These are phyloP conservation scores for Chromoteleia sp. DNA, from an alignment of 2,888 invertebrate species.

Conservation along the genomic window DNA sequence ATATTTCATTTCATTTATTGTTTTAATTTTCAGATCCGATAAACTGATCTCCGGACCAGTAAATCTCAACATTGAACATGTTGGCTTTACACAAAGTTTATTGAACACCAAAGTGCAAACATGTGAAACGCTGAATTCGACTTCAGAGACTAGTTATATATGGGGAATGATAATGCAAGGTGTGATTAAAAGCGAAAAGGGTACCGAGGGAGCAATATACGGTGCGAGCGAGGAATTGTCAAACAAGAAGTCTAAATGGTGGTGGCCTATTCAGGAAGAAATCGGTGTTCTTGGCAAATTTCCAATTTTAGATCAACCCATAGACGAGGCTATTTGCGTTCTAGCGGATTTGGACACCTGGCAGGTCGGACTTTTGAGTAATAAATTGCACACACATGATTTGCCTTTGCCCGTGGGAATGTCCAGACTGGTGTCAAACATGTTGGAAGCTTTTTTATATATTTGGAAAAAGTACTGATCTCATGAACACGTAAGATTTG, in stretches of 20 bases:
- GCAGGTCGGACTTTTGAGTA: conserved; percentile 86
- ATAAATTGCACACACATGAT: conserved; percentile 76
- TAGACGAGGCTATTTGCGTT: conserved; percentile 92
- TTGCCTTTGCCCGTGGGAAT: conserved; percentile 88
- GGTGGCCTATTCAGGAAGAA: conserved; percentile 80
- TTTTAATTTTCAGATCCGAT: conserved; percentile 75
- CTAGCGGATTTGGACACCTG: conserved; percentile 93
- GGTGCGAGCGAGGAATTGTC: conserved; percentile 22
- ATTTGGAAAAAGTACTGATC: conserved; percentile 90
- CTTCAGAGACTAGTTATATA: conserved; percentile 73
- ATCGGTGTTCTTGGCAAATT: conserved; percentile 79
- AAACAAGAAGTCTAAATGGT: conserved; percentile 75
- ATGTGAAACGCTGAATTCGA: conserved; percentile 32
- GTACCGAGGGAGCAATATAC: conserved; percentile 70
- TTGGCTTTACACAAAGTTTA: conserved; percentile 79
- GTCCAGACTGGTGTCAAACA: conserved; percentile 93
- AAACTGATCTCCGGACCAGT: conserved; percentile 52
- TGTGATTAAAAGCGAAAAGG: conserved; percentile 77
- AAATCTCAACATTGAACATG: conserved; percentile 67
- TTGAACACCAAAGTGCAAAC: conserved; percentile 68
- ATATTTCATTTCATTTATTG: neutral
- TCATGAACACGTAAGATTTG: conserved; percentile 90
- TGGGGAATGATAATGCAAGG: conserved; percentile 90
- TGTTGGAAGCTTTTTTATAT: conserved; percentile 92
- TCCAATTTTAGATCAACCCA: conserved; percentile 88